Conservation (phyloP, 2,888 invertebrate genomes). For the Hirtodrosophila cameraria region DNA sequence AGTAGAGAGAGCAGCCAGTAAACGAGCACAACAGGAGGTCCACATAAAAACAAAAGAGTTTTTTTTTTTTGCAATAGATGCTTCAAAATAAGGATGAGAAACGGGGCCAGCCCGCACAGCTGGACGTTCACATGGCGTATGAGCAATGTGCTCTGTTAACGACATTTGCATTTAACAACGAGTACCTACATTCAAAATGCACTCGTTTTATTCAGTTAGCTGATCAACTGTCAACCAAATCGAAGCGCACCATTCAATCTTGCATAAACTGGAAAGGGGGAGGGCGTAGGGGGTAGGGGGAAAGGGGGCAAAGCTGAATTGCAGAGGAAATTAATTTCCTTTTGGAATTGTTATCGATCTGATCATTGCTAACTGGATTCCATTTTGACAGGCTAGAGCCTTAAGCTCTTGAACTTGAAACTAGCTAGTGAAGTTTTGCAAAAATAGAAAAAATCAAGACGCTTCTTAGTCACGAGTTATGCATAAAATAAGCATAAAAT, state of each 20-base stretch:
- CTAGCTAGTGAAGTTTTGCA: too few relatives aligned
- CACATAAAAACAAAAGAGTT: conserved; percentile 37
- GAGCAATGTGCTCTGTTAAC: conserved; percentile 44
- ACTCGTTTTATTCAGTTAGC: conserved; percentile 18
- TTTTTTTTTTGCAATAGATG: conserved; percentile 1
- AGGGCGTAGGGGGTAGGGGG: too few relatives aligned
- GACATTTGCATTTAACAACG: conserved; percentile 52
- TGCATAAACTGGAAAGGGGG: neutral
- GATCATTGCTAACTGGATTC: too few relatives aligned
- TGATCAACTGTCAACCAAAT: conserved; percentile 28
- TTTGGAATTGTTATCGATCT: too few relatives aligned
- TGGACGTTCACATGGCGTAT: conserved; percentile 48
- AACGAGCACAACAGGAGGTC: conserved; percentile 22
- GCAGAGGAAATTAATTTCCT: too few relatives aligned
- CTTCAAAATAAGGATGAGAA: neutral
- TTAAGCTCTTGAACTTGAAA: too few relatives aligned
- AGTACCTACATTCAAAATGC: conserved; percentile 25
- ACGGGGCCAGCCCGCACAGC: conserved; percentile 22
- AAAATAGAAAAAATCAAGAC: too few relatives aligned
- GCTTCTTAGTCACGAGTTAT: too few relatives aligned
- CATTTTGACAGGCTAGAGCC: too few relatives aligned
- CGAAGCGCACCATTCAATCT: neutral
- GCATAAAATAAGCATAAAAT: too few relatives aligned
- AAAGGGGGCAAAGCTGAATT: too few relatives aligned
- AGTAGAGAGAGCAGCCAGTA: conserved; percentile 17